These are phyloP conservation scores for Marasmarcha lunaedactyla DNA, from an alignment of 2,888 invertebrate species.

Conservation along the genomic window DNA sequence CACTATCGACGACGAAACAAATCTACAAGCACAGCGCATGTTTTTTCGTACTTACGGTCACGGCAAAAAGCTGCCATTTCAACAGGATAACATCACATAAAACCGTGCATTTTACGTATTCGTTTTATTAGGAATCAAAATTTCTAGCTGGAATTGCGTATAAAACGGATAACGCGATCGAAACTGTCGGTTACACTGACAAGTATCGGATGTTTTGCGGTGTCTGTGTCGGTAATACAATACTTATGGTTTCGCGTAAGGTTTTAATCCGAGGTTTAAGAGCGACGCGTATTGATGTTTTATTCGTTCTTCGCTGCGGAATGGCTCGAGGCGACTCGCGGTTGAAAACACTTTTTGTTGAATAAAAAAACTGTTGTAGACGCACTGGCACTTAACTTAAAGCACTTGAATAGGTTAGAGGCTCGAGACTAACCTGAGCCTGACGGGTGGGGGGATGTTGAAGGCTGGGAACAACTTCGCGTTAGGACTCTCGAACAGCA, in stretches of 20 bases:
- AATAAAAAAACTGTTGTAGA: constrained; percentile 22
- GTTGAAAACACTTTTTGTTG: constrained; percentile 31
- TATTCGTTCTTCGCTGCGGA: constrained; percentile 28
- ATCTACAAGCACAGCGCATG: not conserved
- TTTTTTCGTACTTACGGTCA: not conserved
- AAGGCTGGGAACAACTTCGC: constrained; percentile 77
- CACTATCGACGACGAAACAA: no score
- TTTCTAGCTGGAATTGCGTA: no score
- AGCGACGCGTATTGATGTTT: constrained; percentile 41
- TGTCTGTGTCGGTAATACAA: not conserved
- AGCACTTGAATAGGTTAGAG: not conserved
- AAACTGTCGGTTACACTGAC: no score
- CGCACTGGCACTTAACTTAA: constrained; percentile 28
- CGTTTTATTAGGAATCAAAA: no score
- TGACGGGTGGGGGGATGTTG: constrained; percentile 78
- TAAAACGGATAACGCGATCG: no score
- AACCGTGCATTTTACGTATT: not conserved
- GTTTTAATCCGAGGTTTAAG: not conserved
- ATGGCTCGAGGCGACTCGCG: constrained; percentile 22
- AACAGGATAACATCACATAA: not conserved
- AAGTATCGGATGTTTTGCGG: not conserved
- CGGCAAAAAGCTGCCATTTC: not conserved
- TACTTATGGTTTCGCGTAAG: not conserved
- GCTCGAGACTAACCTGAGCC: constrained; percentile 53
- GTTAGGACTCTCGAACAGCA: constrained; percentile 81